Evolutionary conservation across 2,888 invertebrate genomes (phyloP).

Genomic region (Leucophenga maculata): DNA sequence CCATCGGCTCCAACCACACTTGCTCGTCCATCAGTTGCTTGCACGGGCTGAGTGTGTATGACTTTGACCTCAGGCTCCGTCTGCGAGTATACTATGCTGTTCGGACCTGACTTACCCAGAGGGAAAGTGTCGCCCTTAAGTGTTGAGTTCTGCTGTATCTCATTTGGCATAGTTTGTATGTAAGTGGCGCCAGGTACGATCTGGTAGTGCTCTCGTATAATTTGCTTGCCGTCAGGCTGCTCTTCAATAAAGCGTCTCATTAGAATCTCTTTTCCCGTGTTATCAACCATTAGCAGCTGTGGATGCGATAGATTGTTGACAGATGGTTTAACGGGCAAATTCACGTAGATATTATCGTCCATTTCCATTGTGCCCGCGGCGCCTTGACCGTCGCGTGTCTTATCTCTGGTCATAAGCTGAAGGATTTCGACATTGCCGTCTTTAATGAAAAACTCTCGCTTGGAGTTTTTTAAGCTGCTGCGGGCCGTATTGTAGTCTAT

Average conservation of each 20-base stretch:
- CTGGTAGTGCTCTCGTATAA: slow-evolving; percentile 74
- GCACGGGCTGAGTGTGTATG: slow-evolving; percentile 71
- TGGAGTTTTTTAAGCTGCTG: slow-evolving; percentile 67
- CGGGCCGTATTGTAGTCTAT: slow-evolving; percentile 71
- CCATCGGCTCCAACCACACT: slow-evolving; percentile 64
- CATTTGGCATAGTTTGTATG: slow-evolving; percentile 70
- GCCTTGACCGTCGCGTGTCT: slow-evolving; percentile 68
- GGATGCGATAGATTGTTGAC: slow-evolving; percentile 75
- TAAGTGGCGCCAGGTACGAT: slow-evolving; percentile 70
- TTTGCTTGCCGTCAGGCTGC: slow-evolving; percentile 79
- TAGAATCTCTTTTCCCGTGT: slow-evolving; percentile 88
- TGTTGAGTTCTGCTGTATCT: slow-evolving; percentile 66
- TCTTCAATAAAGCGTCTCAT: slow-evolving; percentile 89
- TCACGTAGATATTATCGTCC: slow-evolving; percentile 77
- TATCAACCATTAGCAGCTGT: slow-evolving; percentile 79
- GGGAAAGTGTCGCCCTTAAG: slow-evolving; percentile 65
- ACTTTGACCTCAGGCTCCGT: slow-evolving; percentile 73
- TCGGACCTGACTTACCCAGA: slow-evolving; percentile 68
- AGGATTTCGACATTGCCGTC: slow-evolving; percentile 90
- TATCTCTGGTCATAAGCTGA: slow-evolving; percentile 83
- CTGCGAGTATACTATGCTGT: slow-evolving; percentile 74
- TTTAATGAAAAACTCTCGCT: slow-evolving; percentile 83
- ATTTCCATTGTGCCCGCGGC: slow-evolving; percentile 61
- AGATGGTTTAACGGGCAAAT: slow-evolving; percentile 75
- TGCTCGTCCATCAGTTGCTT: slow-evolving; percentile 40